Evolutionary conservation across 2,888 invertebrate genomes (phyloP).

Genomic region (Dichetophora obliterata): DNA sequence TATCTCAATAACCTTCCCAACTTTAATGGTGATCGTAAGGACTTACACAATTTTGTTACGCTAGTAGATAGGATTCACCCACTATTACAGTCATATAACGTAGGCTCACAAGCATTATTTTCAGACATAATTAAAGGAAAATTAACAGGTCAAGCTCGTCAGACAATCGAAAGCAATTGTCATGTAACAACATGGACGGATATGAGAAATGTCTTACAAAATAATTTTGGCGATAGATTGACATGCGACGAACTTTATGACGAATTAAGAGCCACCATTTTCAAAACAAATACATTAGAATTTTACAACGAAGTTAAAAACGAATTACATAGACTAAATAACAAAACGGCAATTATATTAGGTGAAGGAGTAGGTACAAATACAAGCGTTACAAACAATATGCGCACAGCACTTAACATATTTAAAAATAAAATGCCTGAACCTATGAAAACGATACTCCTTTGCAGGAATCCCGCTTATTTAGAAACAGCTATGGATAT

Average conservation of each 20-base stretch:
- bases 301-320: constrained; percentile 47
- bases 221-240: constrained; percentile 46
- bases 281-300: constrained; percentile 41
- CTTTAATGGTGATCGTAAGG: too few species aligned
- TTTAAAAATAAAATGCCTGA: constrained; percentile 49
- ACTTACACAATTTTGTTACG: too few species aligned
- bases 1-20: too few species aligned
- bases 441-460: constrained; percentile 45
- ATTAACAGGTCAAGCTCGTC: constrained; percentile 43
- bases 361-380: constrained; percentile 34
- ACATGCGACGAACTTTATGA: constrained; percentile 44
- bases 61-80: too few species aligned
- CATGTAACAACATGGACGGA: too few species aligned
- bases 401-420: constrained; percentile 44
- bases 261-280: constrained; percentile 34
- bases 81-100: too few species aligned
- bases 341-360: constrained; percentile 37
- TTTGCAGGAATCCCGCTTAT: constrained; percentile 42
- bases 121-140: constrained; percentile 46
- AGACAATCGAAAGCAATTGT: constrained; percentile 48
- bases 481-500: constrained; percentile 47
- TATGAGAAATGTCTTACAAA: constrained; percentile 43
- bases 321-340: constrained; percentile 41
- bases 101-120: too few species aligned
- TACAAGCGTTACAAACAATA: constrained; percentile 42